Evolutionary conservation across 2,113 vertebrate species (phyloP).

Genomic region (Trematocara macrostoma): DNA sequence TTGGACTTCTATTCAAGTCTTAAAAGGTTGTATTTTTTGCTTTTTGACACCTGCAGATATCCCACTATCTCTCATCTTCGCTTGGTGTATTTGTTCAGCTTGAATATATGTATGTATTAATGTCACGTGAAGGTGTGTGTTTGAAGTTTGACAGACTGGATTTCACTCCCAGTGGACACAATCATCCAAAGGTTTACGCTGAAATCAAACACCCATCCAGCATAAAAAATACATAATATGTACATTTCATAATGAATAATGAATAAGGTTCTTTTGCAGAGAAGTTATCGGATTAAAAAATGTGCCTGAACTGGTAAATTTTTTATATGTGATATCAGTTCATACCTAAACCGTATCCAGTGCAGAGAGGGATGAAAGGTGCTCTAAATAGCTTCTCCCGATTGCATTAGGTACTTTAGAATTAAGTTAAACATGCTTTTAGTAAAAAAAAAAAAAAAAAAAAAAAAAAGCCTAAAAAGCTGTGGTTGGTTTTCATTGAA

Average conservation of each 20-base stretch:
- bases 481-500: background rate
- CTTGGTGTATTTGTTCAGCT: background rate
- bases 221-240: background rate
- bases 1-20: constrained; percentile 11
- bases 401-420: background rate
- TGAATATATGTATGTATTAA: background rate
- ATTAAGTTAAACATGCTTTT: background rate
- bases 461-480: background rate
- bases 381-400: background rate
- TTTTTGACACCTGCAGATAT: background rate
- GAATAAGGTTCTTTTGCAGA: background rate
- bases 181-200: background rate
- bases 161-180: background rate
- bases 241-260: background rate
- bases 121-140: background rate
- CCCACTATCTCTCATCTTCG: background rate
- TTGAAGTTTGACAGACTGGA: background rate
- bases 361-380: background rate
- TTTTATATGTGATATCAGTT: background rate
- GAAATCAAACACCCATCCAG: background rate
- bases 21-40: background rate
- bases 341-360: background rate
- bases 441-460: background rate
- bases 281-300: background rate
- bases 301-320: background rate